These are phyloP conservation scores for Drosophila pachea DNA, from an alignment of 1,140 invertebrate genomes.

Conservation along the genomic window DNA sequence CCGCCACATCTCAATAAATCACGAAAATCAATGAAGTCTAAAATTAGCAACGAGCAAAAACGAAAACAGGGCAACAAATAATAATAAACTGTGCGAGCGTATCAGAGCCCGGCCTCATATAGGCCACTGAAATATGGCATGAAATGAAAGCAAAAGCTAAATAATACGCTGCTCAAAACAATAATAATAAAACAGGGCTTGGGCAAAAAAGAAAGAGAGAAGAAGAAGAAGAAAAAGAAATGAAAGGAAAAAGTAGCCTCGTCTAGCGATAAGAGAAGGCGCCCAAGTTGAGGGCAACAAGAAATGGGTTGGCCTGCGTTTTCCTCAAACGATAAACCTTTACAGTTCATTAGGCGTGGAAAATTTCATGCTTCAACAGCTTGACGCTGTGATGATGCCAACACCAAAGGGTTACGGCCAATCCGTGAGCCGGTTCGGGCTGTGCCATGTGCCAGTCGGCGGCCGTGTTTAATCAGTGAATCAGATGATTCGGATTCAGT, in stretches of 20 bases:
- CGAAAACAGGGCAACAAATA: conserved; percentile 56
- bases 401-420: conserved; percentile 61
- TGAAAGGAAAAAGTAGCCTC: neutral
- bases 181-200: conserved; percentile 65
- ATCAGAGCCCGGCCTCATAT: conserved; percentile 51
- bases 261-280: conserved; percentile 1
- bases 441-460: too few species aligned
- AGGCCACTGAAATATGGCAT: conserved; percentile 67
- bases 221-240: neutral
- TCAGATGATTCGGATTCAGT: conserved; percentile 65
- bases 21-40: conserved; percentile 72
- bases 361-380: conserved; percentile 75
- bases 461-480: conserved; percentile 71
- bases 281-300: conserved; percentile 5
- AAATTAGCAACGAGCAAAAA: conserved; percentile 58
- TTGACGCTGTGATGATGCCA: conserved; percentile 40
- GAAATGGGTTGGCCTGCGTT: conserved; percentile 32
- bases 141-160: conserved; percentile 59
- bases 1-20: conserved; percentile 60
- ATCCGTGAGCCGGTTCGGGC: conserved; percentile 9
- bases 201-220: neutral
- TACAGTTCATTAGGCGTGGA: conserved; percentile 71
- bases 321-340: conserved; percentile 72
- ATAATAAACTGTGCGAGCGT: conserved; percentile 73
- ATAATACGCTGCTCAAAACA: conserved; percentile 65